Evolutionary conservation across 1,140 invertebrate genomes (phyloP).

Genomic region (Aphelinus atriplicis): DNA sequence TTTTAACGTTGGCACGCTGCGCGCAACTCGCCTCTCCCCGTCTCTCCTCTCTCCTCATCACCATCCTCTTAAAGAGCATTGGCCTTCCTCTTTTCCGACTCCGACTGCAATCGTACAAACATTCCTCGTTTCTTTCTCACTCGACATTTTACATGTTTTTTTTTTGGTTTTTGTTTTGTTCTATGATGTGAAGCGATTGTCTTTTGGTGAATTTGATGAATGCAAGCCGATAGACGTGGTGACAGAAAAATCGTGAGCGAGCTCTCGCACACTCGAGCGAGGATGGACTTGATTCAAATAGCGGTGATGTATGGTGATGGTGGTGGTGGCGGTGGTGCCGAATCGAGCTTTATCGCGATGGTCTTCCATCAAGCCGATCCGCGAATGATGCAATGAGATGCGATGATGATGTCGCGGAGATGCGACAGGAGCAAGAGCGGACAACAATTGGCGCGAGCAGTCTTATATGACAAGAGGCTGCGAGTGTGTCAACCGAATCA

Average conservation of each 20-base stretch:
- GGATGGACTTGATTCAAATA: neutral
- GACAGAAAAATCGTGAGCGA: constrained; percentile 14
- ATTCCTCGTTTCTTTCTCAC: constrained; percentile 33
- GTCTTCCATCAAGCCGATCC: constrained; percentile 3
- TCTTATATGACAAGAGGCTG: too few species aligned
- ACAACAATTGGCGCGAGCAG: neutral
- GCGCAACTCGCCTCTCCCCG: constrained; percentile 14
- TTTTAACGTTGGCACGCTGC: constrained; percentile 7
- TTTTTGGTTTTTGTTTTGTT: neutral
- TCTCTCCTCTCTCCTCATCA: constrained; percentile 13
- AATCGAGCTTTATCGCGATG: neutral
- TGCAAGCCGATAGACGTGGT: neutral
- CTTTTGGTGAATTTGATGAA: too few species aligned
- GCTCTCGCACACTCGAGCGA: neutral
- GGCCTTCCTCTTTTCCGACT: constrained; percentile 41
- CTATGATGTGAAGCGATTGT: neutral
- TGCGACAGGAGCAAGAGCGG: constrained; percentile 18
- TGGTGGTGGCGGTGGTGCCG: neutral
- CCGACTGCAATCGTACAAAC: constrained; percentile 41
- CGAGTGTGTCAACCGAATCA: too few species aligned
- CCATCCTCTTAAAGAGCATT: constrained; percentile 38
- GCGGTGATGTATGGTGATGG: neutral
- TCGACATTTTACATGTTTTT: constrained; percentile 17
- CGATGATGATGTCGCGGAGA: neutral
- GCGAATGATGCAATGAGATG: constrained; percentile 24